Evolutionary conservation across 2,888 invertebrate genomes (phyloP), one percentile per base, ranked within the genome.

Genomic region (Drosophila maculinotata): DNA sequence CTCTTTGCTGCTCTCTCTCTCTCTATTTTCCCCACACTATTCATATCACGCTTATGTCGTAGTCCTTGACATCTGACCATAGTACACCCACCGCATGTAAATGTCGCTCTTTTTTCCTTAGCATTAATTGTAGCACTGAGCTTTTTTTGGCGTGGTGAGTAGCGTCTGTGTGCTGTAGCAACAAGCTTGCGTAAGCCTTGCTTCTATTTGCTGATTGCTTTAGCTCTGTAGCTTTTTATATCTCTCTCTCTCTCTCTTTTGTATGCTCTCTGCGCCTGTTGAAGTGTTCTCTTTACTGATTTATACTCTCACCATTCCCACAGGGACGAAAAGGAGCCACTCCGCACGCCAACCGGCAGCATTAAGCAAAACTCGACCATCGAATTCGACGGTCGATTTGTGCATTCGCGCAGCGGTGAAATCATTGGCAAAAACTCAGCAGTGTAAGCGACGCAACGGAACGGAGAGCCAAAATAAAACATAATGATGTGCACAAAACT

Each of bases 371-470:
- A 95, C 81, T 95, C 95, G 57, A 95, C 96, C 17, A 94, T 96
- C 17, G 96, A 96, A 89, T 97, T 95, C 89, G 96, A 97, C 86
- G 95, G 96, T 3, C 94, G 95, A 87, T 94, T 95, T 81, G 96
- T 96, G 30, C 95, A 96, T 88, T 95, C 97, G 36, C 96, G 96
- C 88, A 95, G 96, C 62, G 96, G 96, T 65, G 95, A 95, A 81
- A 94, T 96, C 82, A 96, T 97, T 88, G 97, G 97, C 79, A 97
- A 97, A 92, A 96, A 97, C 91, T 97, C 97, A n/a, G 96, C 97
- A 52, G 97, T 97, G 54, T 92, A 90, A 91, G 23, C 31, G 15
- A 28, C 9, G 26, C 23, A 30, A n/a, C n/a, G n/a, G n/a, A 39
- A 39, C 31, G 14, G 31, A 12, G 33, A 26, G 15, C 14, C 5